Evolutionary conservation across 2,888 invertebrate species (phyloP).

Genomic region (Drosophila peninsularis): DNA sequence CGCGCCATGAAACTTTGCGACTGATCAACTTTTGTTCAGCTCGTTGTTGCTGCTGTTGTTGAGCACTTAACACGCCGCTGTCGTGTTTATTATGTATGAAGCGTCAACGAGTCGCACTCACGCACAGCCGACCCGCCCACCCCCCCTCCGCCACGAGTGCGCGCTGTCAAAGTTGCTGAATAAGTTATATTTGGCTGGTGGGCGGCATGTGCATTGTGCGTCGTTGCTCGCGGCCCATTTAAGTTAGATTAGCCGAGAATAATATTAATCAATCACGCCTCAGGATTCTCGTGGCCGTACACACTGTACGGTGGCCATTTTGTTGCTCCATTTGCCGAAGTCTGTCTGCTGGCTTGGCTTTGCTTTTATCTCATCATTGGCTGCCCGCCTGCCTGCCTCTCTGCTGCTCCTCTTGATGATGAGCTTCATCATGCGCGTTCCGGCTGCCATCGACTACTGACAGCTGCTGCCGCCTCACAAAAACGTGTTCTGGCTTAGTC

Average conservation of each 20-base stretch:
- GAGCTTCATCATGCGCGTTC: constrained; percentile 69
- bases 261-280: constrained; percentile 81
- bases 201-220: constrained; percentile 36
- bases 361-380: constrained; percentile 49
- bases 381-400: too few relatives aligned
- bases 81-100: constrained; percentile 76
- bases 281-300: constrained; percentile 53
- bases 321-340: constrained; percentile 72
- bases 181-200: constrained; percentile 69
- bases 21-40: constrained; percentile 47
- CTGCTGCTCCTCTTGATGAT: constrained; percentile 48
- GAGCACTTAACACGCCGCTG: constrained; percentile 71
- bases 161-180: constrained; percentile 67
- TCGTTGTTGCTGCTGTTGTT: constrained; percentile 22
- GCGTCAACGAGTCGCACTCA: constrained; percentile 63
- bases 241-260: constrained; percentile 80
- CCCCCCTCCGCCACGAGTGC: constrained; percentile 5
- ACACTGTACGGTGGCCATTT: constrained; percentile 50
- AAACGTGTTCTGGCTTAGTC: constrained; percentile 75
- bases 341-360: constrained; percentile 29
- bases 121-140: constrained; percentile 40
- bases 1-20: constrained; percentile 36
- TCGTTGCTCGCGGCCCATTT: constrained; percentile 68
- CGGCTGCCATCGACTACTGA: constrained; percentile 35
- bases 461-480: constrained; percentile 58